Evolutionary conservation across 2,888 invertebrate species (phyloP).

Genomic region (Hirtodrosophila histrioides): DNA sequence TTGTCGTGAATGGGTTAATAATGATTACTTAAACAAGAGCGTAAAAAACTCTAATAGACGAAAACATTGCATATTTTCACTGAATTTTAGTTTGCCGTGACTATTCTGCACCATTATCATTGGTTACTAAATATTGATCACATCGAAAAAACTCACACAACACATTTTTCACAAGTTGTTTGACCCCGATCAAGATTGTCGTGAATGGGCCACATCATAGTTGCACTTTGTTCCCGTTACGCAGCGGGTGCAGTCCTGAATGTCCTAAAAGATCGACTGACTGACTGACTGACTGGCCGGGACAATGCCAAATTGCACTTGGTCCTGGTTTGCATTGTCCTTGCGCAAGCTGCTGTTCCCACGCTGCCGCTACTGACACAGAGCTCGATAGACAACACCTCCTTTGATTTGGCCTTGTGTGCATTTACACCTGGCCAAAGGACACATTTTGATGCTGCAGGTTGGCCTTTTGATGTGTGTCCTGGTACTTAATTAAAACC

Average conservation of each 20-base stretch:
- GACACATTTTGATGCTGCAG: slow-evolving; percentile 52
- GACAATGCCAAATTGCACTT: slow-evolving; percentile 73
- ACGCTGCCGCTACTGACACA: slow-evolving; percentile 47
- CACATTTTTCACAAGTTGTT: too few species aligned
- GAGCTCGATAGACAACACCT: slow-evolving; percentile 49
- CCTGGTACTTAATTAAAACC: slow-evolving; percentile 70
- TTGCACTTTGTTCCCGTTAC: slow-evolving; percentile 63
- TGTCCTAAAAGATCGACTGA: not conserved
- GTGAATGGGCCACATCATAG: slow-evolving; percentile 30
- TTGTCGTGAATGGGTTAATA: too few species aligned
- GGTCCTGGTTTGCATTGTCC: slow-evolving; percentile 65
- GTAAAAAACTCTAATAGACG: too few species aligned
- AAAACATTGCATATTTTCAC: too few species aligned
- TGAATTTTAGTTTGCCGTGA: too few species aligned
- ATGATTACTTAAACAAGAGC: too few species aligned
- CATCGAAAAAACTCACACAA: too few species aligned
- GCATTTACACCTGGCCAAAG: slow-evolving; percentile 65
- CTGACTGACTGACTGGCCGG: slow-evolving; percentile 18
- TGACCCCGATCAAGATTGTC: too few species aligned
- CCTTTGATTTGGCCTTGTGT: slow-evolving; percentile 51
- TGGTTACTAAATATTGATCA: too few species aligned
- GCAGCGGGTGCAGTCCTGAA: slow-evolving; percentile 63
- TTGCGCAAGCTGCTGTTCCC: slow-evolving; percentile 80
- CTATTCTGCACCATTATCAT: too few species aligned
- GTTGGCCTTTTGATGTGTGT: slow-evolving; percentile 55